phyloP scores from a whole-genome alignment of 2,797 vertebrate species.

The Petrocephalus schoutedeni region DNA sequence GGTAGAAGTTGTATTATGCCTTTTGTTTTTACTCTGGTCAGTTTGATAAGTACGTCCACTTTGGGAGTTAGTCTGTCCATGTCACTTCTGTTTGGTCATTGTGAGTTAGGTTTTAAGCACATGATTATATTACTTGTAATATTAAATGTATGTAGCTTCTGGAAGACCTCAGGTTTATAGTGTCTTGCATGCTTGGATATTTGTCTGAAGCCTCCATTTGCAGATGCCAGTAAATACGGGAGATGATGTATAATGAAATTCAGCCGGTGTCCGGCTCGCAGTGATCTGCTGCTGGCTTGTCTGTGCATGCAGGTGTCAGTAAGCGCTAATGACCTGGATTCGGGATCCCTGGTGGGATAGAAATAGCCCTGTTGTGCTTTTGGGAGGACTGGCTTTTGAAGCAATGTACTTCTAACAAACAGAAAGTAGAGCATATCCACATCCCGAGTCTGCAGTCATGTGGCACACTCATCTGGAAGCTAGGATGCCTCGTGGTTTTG shows the following conservation, averaged over 20 bases:
- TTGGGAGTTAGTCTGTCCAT: neutral
- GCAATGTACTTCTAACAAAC: neutral
- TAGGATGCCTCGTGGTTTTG: neutral
- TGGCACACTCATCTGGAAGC: neutral
- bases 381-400: neutral
- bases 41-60: neutral
- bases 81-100: neutral
- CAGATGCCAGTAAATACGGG: neutral
- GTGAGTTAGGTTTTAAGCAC: neutral
- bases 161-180: neutral
- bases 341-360: slow-evolving; percentile 37
- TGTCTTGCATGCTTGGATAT: neutral
- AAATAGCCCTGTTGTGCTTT: slow-evolving; percentile 42
- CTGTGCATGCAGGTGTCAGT: neutral
- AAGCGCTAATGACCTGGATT: neutral
- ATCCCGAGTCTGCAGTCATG: neutral
- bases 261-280: neutral
- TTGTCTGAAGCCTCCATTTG: neutral
- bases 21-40: neutral
- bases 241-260: neutral
- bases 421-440: neutral
- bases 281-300: neutral
- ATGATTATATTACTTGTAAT: neutral
- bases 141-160: neutral
- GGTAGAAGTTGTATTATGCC: neutral